phyloP scores from a whole-genome alignment of 2,797 vertebrate genomes.

The Chiroxiphia lanceolata region DNA sequence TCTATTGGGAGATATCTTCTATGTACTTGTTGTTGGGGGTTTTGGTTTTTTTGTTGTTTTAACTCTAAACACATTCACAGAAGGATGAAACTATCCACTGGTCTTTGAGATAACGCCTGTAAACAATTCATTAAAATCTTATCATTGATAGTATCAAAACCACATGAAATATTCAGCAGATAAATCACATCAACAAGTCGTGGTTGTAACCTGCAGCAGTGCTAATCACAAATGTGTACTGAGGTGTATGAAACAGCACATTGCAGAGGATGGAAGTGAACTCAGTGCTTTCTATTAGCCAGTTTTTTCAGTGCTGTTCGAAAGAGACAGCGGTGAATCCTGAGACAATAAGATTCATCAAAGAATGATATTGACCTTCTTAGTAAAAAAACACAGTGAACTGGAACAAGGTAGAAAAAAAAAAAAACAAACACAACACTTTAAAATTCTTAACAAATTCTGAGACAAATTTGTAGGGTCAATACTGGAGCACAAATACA shows the following conservation, averaged over 20 bases:
- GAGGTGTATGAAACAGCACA: neutral
- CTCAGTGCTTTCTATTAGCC: neutral
- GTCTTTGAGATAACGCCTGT: neutral
- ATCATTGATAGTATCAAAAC: neutral
- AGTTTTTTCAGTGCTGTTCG: neutral
- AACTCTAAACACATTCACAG: neutral
- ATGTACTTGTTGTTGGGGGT: neutral
- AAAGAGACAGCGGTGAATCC: neutral
- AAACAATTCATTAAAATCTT: slow-evolving; percentile 44
- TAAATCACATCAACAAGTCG: neutral
- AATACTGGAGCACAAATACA: slow-evolving; percentile 26
- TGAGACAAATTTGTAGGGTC: slow-evolving; percentile 29
- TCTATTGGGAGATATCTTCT: neutral
- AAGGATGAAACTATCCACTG: neutral
- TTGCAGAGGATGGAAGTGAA: neutral
- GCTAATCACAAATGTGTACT: neutral
- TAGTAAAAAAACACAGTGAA: neutral
- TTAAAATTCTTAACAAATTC: slow-evolving; percentile 11
- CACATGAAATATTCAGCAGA: slow-evolving; percentile 10
- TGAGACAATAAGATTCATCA: neutral
- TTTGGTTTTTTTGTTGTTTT: neutral
- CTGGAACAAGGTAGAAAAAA: neutral
- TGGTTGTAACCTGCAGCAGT: neutral
- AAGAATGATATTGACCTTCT: neutral
- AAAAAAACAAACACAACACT: neutral